These are phyloP conservation scores for Reticulitermes speratus DNA, from an alignment of 1,140 invertebrate genomes.

Conservation along the genomic window DNA sequence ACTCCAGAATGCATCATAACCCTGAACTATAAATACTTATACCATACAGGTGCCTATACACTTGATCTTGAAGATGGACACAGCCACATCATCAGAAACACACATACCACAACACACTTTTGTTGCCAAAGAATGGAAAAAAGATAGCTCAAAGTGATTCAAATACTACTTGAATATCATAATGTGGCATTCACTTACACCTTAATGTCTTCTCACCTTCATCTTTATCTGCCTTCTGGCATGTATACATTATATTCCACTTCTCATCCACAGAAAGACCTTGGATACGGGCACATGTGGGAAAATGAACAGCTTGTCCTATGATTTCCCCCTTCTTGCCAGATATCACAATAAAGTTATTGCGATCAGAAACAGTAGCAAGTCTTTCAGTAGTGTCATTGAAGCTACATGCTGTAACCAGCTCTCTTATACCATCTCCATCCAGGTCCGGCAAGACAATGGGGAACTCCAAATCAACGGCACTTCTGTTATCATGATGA, in stretches of 20 bases:
- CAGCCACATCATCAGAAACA: no score
- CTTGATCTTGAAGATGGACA: no score
- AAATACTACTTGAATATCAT: no score
- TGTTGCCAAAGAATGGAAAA: no score
- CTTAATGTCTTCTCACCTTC: slow-evolving; percentile 42
- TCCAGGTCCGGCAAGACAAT: slow-evolving; percentile 69
- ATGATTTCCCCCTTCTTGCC: slow-evolving; percentile 58
- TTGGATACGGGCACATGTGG: slow-evolving; percentile 32
- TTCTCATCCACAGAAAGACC: slow-evolving; percentile 39
- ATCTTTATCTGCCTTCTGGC: slow-evolving; percentile 1
- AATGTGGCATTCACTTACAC: no score
- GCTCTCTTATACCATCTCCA: slow-evolving; percentile 65
- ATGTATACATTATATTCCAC: slow-evolving; percentile 46
- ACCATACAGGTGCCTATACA: no score
- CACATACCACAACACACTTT: no score
- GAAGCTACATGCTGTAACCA: slow-evolving; percentile 51
- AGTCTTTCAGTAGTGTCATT: background rate
- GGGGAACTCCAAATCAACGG: slow-evolving; percentile 62
- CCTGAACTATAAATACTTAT: no score
- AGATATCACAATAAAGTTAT: slow-evolving; percentile 62
- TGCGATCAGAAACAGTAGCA: slow-evolving; percentile 47
- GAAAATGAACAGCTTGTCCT: slow-evolving; percentile 34
- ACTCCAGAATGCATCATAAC: no score
- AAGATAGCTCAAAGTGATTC: no score
- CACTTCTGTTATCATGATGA: slow-evolving; percentile 60